Evolutionary conservation across 2,888 invertebrate species (phyloP), one percentile per base, ranked within the genome.

Genomic region (Apodemia zela): DNA sequence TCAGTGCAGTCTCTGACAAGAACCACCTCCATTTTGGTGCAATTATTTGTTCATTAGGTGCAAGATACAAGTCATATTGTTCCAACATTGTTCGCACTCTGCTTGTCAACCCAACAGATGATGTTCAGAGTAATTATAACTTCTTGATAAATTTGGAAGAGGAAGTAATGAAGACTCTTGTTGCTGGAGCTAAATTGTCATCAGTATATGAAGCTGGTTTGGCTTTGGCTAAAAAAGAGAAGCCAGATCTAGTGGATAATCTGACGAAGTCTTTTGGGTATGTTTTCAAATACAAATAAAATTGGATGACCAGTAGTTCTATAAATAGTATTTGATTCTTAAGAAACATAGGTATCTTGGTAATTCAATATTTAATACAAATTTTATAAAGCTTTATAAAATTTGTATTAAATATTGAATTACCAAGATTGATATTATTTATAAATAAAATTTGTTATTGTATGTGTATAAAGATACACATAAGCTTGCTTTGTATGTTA

Each of bases 41-140:
- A 0, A 98, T 99, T 69, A 96, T 98, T 59, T 98, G 98, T 82
- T 97, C 97, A 13, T 87, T 99, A 68, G 99, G 99, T 6, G 96
- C 97, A 3, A 94, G 99, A 65, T 99, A 99, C 85, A 98, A 98
- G 85, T 97, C 97, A 0, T 99, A 99, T 81, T 99, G 99, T 85
- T 98, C 99, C 0, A 99, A 99, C 82, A 96, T 99, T 73, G 97
- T 98, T 13, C 94, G 99, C 66, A 99, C 99, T 15, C 92, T 99
- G 73, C 92, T 99, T 75, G 98, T 99, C 4, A 98, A 99, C 89
- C 99, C 99, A 0, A 95, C 93, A 5, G 94, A 95, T 65, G 92
- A 93, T 67, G 89, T 95, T 67, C 94, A 98, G 90, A 95, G 95
- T 68, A 96, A 97, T 84, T 99, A 99, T 81, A 98, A 98, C 80